Evolutionary conservation across 1,140 invertebrate species (phyloP).

Genomic region (Pseudomyrmex gracilis): DNA sequence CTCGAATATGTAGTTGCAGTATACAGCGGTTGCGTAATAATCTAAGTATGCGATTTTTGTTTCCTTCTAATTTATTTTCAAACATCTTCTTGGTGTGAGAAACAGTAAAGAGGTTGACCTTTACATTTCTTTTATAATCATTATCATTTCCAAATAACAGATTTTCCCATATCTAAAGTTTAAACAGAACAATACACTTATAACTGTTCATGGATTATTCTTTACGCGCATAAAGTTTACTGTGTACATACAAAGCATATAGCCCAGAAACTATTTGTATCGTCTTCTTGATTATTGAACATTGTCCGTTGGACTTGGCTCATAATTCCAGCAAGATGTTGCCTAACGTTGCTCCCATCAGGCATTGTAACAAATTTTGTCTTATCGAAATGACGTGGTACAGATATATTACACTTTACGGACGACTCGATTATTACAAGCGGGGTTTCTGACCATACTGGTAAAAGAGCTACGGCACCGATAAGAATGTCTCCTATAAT

Average conservation of each 20-base stretch:
- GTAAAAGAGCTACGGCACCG: conserved; percentile 88
- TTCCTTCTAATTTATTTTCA: conserved; percentile 87
- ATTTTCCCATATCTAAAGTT: conserved; percentile 87
- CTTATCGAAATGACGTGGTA: conserved; percentile 82
- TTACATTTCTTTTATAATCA: no score
- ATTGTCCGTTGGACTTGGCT: conserved; percentile 87
- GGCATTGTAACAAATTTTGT: conserved; percentile 86
- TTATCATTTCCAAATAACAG: conserved; percentile 87
- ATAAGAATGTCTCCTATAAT: no score
- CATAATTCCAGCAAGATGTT: conserved; percentile 86
- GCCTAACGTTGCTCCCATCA: conserved; percentile 88
- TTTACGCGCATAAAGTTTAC: neutral
- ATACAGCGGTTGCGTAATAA: conserved; percentile 88
- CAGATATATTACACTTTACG: conserved; percentile 76
- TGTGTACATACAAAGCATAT: neutral
- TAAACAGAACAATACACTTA: conserved; percentile 23
- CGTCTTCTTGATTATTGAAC: conserved; percentile 88
- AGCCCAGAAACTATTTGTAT: conserved; percentile 89
- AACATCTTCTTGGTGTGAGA: conserved; percentile 88
- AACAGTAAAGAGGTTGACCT: conserved; percentile 88
- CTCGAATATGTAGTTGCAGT: conserved; percentile 89
- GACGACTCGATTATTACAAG: conserved; percentile 83
- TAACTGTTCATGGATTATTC: no score
- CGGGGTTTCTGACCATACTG: conserved; percentile 87
- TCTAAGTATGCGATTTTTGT: conserved; percentile 88